phyloP scores from a whole-genome alignment of 2,888 invertebrate genomes.

The Heliconius cydno region DNA sequence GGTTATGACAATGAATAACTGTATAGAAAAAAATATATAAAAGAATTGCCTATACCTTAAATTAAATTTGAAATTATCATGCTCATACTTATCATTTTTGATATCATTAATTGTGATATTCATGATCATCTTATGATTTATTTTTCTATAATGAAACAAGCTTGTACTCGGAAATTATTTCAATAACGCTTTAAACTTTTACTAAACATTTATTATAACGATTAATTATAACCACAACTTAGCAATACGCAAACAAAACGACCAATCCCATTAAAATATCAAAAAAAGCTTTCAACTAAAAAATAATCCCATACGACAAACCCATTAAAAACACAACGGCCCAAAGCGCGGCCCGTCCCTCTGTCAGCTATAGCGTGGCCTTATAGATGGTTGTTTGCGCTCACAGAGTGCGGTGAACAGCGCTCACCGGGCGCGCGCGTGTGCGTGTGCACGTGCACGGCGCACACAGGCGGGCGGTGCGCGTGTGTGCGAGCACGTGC shows the following conservation, averaged over 20 bases:
- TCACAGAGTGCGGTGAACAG: conserved; percentile 85
- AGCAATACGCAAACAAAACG: background rate
- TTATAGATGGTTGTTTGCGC: conserved; percentile 85
- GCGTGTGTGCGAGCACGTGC: conserved; percentile 56
- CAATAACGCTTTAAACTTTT: background rate
- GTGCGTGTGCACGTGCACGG: conserved; percentile 67
- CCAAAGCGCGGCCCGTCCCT: conserved; percentile 73
- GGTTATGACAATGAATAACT: no score
- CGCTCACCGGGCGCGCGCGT: conserved; percentile 79
- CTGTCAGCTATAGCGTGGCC: conserved; percentile 84
- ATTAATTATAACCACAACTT: background rate
- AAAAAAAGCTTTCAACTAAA: background rate
- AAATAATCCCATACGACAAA: conserved; percentile 35
- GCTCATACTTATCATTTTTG: background rate
- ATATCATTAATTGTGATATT: background rate
- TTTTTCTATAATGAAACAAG: background rate
- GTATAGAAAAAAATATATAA: no score
- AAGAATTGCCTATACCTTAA: no score
- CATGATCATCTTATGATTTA: background rate
- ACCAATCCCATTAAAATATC: no score
- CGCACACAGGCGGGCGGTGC: conserved; percentile 52
- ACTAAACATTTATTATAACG: background rate
- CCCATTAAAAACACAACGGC: conserved; percentile 56
- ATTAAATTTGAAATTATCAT: background rate
- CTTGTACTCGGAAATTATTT: background rate